Evolutionary conservation across 1,140 invertebrate genomes (phyloP), one percentile per base, ranked within the genome.

Genomic region (Cydia pomonella): DNA sequence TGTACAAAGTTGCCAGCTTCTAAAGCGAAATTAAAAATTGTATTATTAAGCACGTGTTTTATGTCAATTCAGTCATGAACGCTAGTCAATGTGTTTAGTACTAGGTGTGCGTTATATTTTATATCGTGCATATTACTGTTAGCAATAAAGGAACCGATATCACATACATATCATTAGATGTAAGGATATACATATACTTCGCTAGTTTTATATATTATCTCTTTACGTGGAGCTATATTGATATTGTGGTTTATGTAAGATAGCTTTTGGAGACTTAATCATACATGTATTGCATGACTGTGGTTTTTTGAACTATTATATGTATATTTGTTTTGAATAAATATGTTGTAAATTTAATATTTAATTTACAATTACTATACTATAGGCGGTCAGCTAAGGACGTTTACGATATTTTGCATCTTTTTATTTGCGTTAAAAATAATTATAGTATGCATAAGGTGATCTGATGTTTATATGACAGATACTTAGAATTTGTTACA

Each of bases 111-210:
- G 72, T 72, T 78, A 73, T 76, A 72, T 64, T 74, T 69, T 76
- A 38, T 63, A 76, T 71, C 78, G 74, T 79, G 82, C 73, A 64
- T 53, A 41, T 72, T 38, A 18, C 73, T 80, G 77, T 81, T 80
- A 89, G 86, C 84, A 89, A 87, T 87, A 86, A 86, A 69, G 72
- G 23, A 84, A 82, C 85, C 87, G 77, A 85, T 89, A 92, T 91
- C 90, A 79, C 86, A 88, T 76, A 92, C 90, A 92, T 91, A 92
- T 92, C 90, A 91, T 76, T 92, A 92, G 87, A 27, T 12, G 41
- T 86, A 87, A 87, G 83, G 71, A 81, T 87, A 89, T 90, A 90
- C 81, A 88, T 82, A 76, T 82, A 82, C 79, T 80, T 63, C 75
- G 80, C 75, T 81, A 78, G 74, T 75, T 77, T 78, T 72, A 47